A percentile compares a stretch with the other conserved stretches of the same genome.
Conservation (phyloP, 2,797 vertebrate species). For the Coregonus suidteri region DNA sequence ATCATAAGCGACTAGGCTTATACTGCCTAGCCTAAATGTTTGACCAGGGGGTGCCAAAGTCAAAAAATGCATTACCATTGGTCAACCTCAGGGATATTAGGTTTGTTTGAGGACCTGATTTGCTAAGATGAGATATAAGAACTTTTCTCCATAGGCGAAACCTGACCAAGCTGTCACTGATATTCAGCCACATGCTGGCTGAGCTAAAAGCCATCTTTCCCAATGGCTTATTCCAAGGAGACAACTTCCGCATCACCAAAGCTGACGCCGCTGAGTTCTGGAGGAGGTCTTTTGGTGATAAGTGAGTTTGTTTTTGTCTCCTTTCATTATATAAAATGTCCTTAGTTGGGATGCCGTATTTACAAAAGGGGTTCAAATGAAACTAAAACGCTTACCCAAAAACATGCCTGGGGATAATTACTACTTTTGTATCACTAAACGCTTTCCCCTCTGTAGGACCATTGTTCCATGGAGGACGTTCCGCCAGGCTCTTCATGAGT, state of each 20-base stretch:
- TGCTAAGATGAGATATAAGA: not conserved
- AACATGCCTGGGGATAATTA: not conserved
- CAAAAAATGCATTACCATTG: not conserved
- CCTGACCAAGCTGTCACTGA: constrained; percentile 87
- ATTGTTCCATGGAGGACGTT: constrained; percentile 89
- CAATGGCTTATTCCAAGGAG: constrained; percentile 86
- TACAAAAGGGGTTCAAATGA: not conserved
- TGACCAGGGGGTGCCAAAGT: not conserved
- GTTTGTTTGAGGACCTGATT: not conserved
- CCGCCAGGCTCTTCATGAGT: constrained; percentile 85
- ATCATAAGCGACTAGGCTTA: not conserved
- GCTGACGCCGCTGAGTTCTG: constrained; percentile 90
- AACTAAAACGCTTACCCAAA: too few species aligned
- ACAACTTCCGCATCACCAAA: constrained; percentile 88
- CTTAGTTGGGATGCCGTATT: not conserved
- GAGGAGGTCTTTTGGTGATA: constrained; percentile 88
- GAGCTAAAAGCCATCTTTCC: constrained; percentile 90
- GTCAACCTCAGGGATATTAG: not conserved
- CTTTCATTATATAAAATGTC: not conserved
- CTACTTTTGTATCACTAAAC: not conserved
- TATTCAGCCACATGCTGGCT: constrained; percentile 91
- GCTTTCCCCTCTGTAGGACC: constrained; percentile 69
- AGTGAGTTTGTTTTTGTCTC: constrained; percentile 68
- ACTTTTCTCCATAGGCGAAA: constrained; percentile 73
- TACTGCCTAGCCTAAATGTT: not conserved